Evolutionary conservation across 2,888 invertebrate species (phyloP).

Genomic region (Folsomia candida): DNA sequence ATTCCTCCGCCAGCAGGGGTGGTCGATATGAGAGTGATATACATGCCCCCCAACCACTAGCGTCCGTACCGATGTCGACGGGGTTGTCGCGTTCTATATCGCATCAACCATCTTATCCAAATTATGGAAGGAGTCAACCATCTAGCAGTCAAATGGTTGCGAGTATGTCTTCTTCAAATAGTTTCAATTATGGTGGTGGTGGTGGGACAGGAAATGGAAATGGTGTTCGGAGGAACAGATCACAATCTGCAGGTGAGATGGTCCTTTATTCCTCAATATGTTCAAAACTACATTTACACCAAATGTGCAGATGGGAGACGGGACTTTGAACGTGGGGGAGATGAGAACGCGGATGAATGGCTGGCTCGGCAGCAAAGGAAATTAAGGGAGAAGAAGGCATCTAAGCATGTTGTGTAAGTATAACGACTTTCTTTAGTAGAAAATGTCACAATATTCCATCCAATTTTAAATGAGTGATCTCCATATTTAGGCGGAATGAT

Average conservation of each 20-base stretch:
- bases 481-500: slow-evolving; percentile 34
- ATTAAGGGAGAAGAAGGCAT: slow-evolving; percentile 46
- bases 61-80: too few species aligned
- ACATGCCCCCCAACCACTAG: slow-evolving; percentile 35
- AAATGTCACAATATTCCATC: background rate
- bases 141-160: background rate
- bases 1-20: slow-evolving; percentile 22
- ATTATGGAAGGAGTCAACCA: background rate
- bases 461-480: slow-evolving; percentile 2
- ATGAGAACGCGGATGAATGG: slow-evolving; percentile 49
- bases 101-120: slow-evolving; percentile 28
- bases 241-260: slow-evolving; percentile 47
- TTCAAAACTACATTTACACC: too few species aligned
- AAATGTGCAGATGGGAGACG: slow-evolving; percentile 43
- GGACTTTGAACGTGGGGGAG: slow-evolving; percentile 32
- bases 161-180: slow-evolving; percentile 38
- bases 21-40: slow-evolving; percentile 40
- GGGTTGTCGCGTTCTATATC: slow-evolving; percentile 34
- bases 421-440: background rate
- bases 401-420: slow-evolving; percentile 39
- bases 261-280: too few species aligned
- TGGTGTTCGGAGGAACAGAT: slow-evolving; percentile 34
- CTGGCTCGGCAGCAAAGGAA: slow-evolving; percentile 48
- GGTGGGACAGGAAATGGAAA: slow-evolving; percentile 28
- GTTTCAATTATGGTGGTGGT: slow-evolving; percentile 28